phyloP scores from a whole-genome alignment of 2,888 invertebrate genomes.

The Stenurella melanura region DNA sequence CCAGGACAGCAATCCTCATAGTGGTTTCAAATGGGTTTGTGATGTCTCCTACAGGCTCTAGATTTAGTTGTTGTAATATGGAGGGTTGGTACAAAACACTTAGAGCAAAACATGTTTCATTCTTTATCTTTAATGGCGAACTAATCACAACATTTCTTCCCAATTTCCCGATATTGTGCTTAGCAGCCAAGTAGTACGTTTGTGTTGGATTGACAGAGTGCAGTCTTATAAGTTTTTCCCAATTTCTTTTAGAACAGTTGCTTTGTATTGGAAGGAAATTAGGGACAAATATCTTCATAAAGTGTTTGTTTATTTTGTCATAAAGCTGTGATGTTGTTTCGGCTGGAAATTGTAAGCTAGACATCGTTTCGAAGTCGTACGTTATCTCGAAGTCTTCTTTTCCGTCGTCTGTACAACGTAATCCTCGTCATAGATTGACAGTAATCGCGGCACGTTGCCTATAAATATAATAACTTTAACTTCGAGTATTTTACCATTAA shows the following conservation, averaged over 20 bases:
- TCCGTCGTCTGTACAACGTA: conserved; percentile 58
- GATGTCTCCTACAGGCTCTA: conserved; percentile 79
- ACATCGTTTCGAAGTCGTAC: conserved; percentile 69
- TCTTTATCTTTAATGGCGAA: conserved; percentile 86
- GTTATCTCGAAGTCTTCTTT: conserved; percentile 63
- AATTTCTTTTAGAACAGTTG: conserved; percentile 79
- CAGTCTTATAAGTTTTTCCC: conserved; percentile 79
- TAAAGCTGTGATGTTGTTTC: conserved; percentile 77
- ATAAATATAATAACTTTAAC: too few relatives aligned
- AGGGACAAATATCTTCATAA: conserved; percentile 79
- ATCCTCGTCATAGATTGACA: too few relatives aligned
- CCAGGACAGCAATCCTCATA: conserved; percentile 82
- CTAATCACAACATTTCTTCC: conserved; percentile 78
- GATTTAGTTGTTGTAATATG: conserved; percentile 80
- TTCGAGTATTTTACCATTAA: too few relatives aligned
- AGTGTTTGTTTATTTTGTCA: conserved; percentile 80
- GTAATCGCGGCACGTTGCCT: too few relatives aligned
- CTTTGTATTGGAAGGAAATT: conserved; percentile 80
- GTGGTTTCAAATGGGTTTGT: conserved; percentile 86
- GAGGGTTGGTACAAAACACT: conserved; percentile 85
- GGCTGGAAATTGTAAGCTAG: conserved; percentile 73
- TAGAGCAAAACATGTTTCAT: conserved; percentile 85
- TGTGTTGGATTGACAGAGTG: conserved; percentile 74
- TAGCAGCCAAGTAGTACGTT: conserved; percentile 81
- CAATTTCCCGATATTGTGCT: conserved; percentile 77